Evolutionary conservation across 2,888 invertebrate genomes (phyloP), one percentile per base, ranked within the genome.

Genomic region (Drosophila paracracens): DNA sequence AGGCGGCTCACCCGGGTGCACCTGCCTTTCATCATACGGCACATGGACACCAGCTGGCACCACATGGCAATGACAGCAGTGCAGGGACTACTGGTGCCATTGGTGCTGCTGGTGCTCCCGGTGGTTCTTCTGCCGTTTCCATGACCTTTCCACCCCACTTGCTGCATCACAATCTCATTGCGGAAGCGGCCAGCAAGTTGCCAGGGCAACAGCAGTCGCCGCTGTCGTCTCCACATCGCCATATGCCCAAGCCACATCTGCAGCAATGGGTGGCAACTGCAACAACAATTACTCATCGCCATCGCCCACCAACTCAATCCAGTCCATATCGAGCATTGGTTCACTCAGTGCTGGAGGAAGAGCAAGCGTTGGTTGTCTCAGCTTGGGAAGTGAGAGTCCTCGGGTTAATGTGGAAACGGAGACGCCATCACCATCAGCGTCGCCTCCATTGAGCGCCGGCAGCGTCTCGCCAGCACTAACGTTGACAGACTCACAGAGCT

Each of bases 241-340:
- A 2, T 91, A 86, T 59, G 85, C 13, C 64, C 89, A 57, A 81
- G 78, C 56, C 27, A 59, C 63, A 79, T 70, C 64, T 31, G 57
- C 67, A 46, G 76, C 29, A 38, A 91, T 88, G 27, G 38, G 46
- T 27, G 76, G 76, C 1, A 66, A 70, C 2, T 64, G 81, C 60
- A 77, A 77, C 68, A 91, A 88, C 70, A 92, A 79, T 56, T 90
- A 91, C 66, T 91, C 92, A 0, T 92, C 92, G 33, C 92, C 93
- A 25, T 93, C 93, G 56, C 93, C 93, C 2, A 91, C 92, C 56
- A 92, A 92, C 31, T 93, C 93, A 11, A 92, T 93, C 70, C 93
- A 93, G 72, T 93, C 93, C 48, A 92, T 93, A 56, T 93, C 93
- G 2, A 93, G 93, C 75, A 91, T 93, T 43, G 93, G 93, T 1